Evolutionary conservation across 1,140 invertebrate genomes (phyloP).

Genomic region (Globodera rostochiensis): DNA sequence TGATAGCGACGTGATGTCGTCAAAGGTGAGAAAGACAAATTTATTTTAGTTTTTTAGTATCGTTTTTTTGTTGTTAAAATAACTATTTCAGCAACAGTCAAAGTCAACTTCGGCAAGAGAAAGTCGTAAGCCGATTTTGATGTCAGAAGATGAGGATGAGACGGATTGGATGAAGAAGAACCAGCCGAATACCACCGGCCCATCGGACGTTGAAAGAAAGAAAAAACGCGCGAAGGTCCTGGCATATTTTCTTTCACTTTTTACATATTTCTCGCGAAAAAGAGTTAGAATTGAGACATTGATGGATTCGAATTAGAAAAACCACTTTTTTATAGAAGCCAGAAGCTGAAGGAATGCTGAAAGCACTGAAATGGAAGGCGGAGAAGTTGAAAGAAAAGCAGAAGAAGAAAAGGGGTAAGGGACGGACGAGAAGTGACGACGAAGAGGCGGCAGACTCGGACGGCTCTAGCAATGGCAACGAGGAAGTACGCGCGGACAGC

Average conservation of each 20-base stretch:
- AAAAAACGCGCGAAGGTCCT: not conserved
- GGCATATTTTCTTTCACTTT: too few species aligned
- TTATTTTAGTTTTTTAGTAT: not conserved
- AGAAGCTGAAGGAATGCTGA: constrained; percentile 17
- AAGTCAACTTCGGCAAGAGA: not conserved
- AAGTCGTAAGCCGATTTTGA: not conserved
- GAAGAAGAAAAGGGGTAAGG: not conserved
- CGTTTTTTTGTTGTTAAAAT: not conserved
- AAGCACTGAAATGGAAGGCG: not conserved
- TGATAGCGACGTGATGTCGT: not conserved
- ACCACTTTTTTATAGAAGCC: constrained; percentile 8
- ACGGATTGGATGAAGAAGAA: not conserved
- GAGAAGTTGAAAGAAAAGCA: constrained; percentile 1
- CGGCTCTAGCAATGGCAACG: not conserved
- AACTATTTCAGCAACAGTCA: not conserved
- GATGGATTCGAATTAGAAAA: not conserved
- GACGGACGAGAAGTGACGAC: constrained; percentile 1
- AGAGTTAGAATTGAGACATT: not conserved
- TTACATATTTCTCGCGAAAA: not conserved
- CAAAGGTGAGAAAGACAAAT: not conserved
- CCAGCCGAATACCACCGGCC: not conserved
- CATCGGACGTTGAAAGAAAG: not conserved
- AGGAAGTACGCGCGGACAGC: not conserved
- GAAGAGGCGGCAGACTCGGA: not conserved
- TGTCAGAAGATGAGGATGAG: constrained; percentile 1